Evolutionary conservation across 1,140 invertebrate genomes (phyloP).

Genomic region (Panonychus citri): DNA sequence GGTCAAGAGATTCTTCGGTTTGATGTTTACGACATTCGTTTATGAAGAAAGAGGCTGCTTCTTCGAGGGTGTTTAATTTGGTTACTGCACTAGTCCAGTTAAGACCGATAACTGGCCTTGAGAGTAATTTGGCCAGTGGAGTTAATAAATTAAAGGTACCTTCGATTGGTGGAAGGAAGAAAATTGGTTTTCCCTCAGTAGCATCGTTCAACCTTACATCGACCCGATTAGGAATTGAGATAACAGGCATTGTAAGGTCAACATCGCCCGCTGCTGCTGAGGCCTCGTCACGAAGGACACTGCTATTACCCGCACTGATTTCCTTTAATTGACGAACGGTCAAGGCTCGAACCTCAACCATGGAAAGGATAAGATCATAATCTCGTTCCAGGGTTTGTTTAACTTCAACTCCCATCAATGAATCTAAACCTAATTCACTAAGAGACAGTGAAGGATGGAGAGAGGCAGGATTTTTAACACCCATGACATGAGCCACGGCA

Average conservation of each 20-base stretch:
- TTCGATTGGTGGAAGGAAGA: slow-evolving; percentile 75
- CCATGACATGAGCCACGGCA: slow-evolving; percentile 58
- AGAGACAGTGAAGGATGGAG: slow-evolving; percentile 46
- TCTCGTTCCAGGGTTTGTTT: slow-evolving; percentile 83
- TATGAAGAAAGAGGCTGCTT: slow-evolving; percentile 55
- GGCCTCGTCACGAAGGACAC: not conserved
- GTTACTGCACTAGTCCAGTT: slow-evolving; percentile 54
- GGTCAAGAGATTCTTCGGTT: slow-evolving; percentile 30
- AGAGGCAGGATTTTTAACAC: slow-evolving; percentile 54
- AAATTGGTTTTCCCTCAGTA: slow-evolving; percentile 29
- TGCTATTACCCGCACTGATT: slow-evolving; percentile 27
- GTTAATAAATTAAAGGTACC: slow-evolving; percentile 45
- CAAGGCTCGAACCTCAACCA: slow-evolving; percentile 60
- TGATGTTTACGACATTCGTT: slow-evolving; percentile 13
- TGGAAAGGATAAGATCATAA: slow-evolving; percentile 63
- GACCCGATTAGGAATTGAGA: slow-evolving; percentile 23
- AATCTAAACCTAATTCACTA: slow-evolving; percentile 86
- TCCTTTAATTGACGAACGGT: slow-evolving; percentile 46
- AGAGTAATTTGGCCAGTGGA: slow-evolving; percentile 39
- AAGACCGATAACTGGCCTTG: slow-evolving; percentile 59
- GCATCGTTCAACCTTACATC: slow-evolving; percentile 26
- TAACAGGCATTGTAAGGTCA: slow-evolving; percentile 4
- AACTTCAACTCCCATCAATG: slow-evolving; percentile 91
- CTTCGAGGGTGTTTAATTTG: slow-evolving; percentile 32
- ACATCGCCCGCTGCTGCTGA: not conserved